Conservation (phyloP, 2,113 vertebrate species). For the Cisticola juncidis region DNA sequence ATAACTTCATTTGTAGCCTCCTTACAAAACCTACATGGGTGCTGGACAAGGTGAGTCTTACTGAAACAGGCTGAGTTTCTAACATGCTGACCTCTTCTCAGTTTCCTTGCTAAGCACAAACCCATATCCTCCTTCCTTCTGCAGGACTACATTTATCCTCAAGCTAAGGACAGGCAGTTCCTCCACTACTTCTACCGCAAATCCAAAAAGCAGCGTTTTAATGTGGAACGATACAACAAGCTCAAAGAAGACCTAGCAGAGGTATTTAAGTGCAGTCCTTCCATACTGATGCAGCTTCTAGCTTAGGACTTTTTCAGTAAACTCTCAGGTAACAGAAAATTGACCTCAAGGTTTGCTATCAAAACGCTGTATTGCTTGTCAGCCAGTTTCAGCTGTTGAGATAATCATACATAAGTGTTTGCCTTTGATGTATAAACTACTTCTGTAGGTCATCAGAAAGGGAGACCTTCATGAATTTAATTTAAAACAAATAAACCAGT, state of each 20-base stretch:
- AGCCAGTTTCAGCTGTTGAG: background rate
- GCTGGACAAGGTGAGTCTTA: background rate
- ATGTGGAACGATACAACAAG: constrained; percentile 85
- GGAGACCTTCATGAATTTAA: background rate
- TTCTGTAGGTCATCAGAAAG: background rate
- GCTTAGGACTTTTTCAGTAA: background rate
- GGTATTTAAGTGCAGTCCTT: constrained; percentile 69
- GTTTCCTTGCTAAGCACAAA: background rate
- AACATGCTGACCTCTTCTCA: background rate
- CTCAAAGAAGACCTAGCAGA: constrained; percentile 84
- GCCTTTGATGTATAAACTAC: background rate
- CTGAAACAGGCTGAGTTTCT: background rate
- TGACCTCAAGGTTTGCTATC: background rate
- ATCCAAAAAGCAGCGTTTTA: constrained; percentile 80
- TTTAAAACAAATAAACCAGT: background rate
- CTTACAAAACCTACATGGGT: background rate
- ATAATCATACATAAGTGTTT: background rate
- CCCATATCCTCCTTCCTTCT: background rate
- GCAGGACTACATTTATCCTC: constrained; percentile 90
- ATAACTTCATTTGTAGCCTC: background rate
- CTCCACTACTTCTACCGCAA: constrained; percentile 87
- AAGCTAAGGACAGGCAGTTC: constrained; percentile 82
- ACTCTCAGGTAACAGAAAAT: background rate
- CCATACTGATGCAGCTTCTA: background rate
- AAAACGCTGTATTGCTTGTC: background rate